phyloP scores from a whole-genome alignment of 2,113 vertebrate species.

The Synchiropus splendidus region DNA sequence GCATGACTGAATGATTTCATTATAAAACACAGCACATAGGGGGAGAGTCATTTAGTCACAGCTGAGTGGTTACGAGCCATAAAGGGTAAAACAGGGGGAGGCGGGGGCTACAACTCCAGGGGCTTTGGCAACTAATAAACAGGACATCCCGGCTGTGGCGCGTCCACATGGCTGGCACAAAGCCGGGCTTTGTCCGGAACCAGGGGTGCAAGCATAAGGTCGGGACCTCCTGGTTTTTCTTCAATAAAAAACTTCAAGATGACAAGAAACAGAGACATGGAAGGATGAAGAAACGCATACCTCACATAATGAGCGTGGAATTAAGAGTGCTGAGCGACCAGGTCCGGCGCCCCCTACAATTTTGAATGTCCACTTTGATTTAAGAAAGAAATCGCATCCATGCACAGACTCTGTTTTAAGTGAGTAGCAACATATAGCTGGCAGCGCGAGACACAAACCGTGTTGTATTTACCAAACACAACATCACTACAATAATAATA shows the following conservation, averaged over 20 bases:
- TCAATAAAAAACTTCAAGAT: conserved; percentile 24
- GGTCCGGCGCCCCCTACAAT: too few relatives aligned
- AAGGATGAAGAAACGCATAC: conserved; percentile 3
- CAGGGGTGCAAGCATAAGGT: conserved; percentile 18
- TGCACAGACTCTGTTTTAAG: too few relatives aligned
- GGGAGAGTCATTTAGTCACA: conserved; percentile 60
- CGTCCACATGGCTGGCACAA: conserved; percentile 39
- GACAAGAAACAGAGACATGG: conserved; percentile 19
- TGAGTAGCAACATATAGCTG: too few relatives aligned
- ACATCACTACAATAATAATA: too few relatives aligned
- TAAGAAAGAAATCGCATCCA: too few relatives aligned
- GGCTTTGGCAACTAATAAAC: conserved; percentile 20
- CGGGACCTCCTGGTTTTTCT: conserved; percentile 24
- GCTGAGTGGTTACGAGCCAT: conserved; percentile 41
- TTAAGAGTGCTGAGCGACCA: too few relatives aligned
- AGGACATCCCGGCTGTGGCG: conserved; percentile 23
- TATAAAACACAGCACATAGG: conserved; percentile 52
- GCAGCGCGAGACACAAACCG: too few relatives aligned
- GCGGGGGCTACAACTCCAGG: conserved; percentile 25
- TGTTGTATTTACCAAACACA: too few relatives aligned
- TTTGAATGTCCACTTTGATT: too few relatives aligned
- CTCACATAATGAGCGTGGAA: background rate
- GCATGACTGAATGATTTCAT: conserved; percentile 61
- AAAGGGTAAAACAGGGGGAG: conserved; percentile 32
- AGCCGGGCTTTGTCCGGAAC: conserved; percentile 32